These are phyloP conservation scores for Formica exsecta DNA, from an alignment of 1,140 invertebrate species.

Conservation along the genomic window DNA sequence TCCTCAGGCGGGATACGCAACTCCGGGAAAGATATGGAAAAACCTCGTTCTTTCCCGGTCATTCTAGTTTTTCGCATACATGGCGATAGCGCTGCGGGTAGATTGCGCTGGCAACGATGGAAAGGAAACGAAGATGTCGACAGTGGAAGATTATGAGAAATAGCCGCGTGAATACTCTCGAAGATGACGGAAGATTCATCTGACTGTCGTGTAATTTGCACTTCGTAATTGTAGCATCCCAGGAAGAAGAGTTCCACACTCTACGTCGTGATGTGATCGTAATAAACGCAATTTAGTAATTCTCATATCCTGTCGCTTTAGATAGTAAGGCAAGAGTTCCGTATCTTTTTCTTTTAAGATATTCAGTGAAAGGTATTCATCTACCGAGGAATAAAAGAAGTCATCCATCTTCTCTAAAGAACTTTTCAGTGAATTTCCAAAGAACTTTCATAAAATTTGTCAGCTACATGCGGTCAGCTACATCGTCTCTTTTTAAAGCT, in stretches of 20 bases:
- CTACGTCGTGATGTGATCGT: conserved; percentile 16
- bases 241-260: conserved; percentile 18
- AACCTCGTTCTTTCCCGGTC: conserved; percentile 51
- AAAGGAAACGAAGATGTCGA: conserved; percentile 26
- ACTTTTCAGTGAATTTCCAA: too few species aligned
- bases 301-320: neutral
- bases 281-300: conserved; percentile 36
- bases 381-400: too few species aligned
- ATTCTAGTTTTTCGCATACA: conserved; percentile 33
- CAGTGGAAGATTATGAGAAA: neutral
- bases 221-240: conserved; percentile 36
- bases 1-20: conserved; percentile 48
- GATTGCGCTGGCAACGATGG: conserved; percentile 18
- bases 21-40: conserved; percentile 54
- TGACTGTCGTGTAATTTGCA: conserved; percentile 30
- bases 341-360: neutral
- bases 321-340: neutral
- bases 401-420: too few species aligned
- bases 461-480: neutral
- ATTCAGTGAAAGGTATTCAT: neutral
- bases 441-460: conserved; percentile 2
- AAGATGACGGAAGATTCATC: conserved; percentile 41
- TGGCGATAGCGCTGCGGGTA: conserved; percentile 12
- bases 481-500: conserved; percentile 10
- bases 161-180: conserved; percentile 5